Base-by-base conservation (phyloP, 2,113 vertebrate species). In the Myiozetetes cayanensis region DNA sequence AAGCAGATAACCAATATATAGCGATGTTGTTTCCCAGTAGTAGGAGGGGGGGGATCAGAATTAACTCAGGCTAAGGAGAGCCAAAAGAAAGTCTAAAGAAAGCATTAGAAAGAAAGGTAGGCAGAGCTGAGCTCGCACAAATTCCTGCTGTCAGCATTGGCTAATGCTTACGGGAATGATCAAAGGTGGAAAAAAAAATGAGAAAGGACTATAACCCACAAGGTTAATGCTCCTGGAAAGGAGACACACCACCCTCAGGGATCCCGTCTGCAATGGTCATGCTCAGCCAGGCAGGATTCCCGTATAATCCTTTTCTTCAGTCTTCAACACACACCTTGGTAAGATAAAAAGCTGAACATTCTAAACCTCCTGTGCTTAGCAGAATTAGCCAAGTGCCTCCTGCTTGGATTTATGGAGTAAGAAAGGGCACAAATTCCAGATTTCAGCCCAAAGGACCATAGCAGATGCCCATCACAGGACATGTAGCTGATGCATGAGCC, bases 1-100 rank as follows among this genome's bases (percentile, higher is more conserved):
- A 96, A 94, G 47, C 37, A 91, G 37, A 72, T 68, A 72, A 61
- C 76, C 53, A 96, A 85, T 93, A 89, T 92, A 89, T n/a, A 93
- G 47, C 20, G 35, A 82, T 63, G 77, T 94, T 17, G 59, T 80
- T 93, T 92, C 82, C 85, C 72, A 74, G 63, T 63, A 75, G 83
- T 52, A 73, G 93, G 76, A 90, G 47, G 55, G 50, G 50, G 71
- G 91, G 78, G 55, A 85, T 77, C 35, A 90, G 78, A 85, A 88
- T 91, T 91, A 84, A 46, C 63, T 59, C 59, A 56, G 55, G 72
- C 25, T 85, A 62, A 93, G 84, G 37, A 87, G 50, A 91, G 8
- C 21, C 82, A 50, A 78, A 89, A 87, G 75, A 71, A 87, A 89
- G 87, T 41, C 33, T 31, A 72, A 86, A 84, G 44, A 49, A 74